phyloP scores from a whole-genome alignment of 2,113 vertebrate species.

The Paedocypris sp. region DNA sequence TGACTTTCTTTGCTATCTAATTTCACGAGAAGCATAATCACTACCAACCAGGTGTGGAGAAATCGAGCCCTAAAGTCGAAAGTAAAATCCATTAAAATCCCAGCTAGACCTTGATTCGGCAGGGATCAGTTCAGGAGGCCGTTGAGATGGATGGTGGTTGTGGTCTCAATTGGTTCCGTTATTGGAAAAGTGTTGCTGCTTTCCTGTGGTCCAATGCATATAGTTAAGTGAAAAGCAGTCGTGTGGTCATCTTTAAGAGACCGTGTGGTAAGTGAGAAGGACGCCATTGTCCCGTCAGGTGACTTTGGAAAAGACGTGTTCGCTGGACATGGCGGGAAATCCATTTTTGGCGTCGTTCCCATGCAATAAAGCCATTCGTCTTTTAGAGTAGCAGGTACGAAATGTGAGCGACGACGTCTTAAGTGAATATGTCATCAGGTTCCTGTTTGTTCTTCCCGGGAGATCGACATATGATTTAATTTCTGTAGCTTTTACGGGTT shows the following conservation, averaged over 20 bases:
- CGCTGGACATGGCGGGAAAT: background rate
- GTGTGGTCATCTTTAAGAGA: background rate
- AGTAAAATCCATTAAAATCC: slow-evolving; percentile 17
- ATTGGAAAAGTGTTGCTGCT: background rate
- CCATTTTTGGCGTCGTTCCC: background rate
- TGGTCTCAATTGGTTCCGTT: background rate
- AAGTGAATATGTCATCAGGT: background rate
- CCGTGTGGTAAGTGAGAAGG: slow-evolving; percentile 5
- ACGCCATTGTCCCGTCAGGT: background rate
- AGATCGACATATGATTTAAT: too few species aligned
- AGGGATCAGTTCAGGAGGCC: background rate
- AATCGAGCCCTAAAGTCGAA: background rate
- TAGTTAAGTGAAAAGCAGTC: background rate
- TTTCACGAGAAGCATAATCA: slow-evolving; percentile 26
- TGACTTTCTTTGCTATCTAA: slow-evolving; percentile 30
- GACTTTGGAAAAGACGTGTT: background rate
- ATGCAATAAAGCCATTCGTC: background rate
- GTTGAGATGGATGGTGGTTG: slow-evolving; percentile 16
- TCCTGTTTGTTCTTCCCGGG: too few species aligned
- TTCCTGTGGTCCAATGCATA: background rate
- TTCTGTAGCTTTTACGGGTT: too few species aligned
- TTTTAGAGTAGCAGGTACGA: background rate
- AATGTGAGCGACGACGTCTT: background rate
- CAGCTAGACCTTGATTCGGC: background rate
- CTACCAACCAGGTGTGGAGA: slow-evolving; percentile 12